Base-by-base conservation (phyloP, 2,888 invertebrate species). In the Drosophila percnosoma region DNA sequence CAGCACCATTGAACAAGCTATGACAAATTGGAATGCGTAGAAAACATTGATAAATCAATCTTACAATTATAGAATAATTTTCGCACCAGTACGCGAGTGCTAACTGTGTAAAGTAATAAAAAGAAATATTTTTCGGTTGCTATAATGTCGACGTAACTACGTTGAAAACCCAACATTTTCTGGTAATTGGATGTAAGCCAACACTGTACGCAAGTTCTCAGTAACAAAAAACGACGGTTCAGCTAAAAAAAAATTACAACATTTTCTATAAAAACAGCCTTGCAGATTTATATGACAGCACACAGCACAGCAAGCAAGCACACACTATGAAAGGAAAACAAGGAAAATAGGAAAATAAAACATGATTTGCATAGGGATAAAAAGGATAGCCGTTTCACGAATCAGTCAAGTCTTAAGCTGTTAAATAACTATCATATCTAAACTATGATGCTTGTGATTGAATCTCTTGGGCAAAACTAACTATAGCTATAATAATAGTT, bases 111-210 rank as follows among this genome's bases (percentile, higher is more conserved):
- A 21, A 45, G 13, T 13, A 21, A 11, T 2, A 42, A 42, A 21
- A 21, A 21, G 1, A 3, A 21, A 21, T 45, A 13, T 21, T 1
- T 42, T 21, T 13, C 15, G 15, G 4, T 21, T 38, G 18, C 18
- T 7, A 18, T 7, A 18, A 8, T 38, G 7, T 45, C 13, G 0
- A 24, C 15, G 21, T 24, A 24, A 21, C 21, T 11, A 21, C 42
- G 21, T 0, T 0, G 5, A 45, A 34, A 40, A n/a, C 15, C 8
- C 10, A 4, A 21, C 6, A 8, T 31, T 21, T 27, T 21, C 5
- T 2, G 4, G n/a, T 52, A 63, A 53, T 68, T 63, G 45, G 8
- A 63, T 42, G 24, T 52, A 45, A 40, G 27, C 55, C 29, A 55
- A 57, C 24, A 61, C 36, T 55, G 57, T 15, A 52, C 21, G 1